A percentile compares a stretch with the other conserved stretches of the same genome.
Evolutionary conservation across 2,797 vertebrate genomes (phyloP).

Genomic region (Myripristis murdjan): DNA sequence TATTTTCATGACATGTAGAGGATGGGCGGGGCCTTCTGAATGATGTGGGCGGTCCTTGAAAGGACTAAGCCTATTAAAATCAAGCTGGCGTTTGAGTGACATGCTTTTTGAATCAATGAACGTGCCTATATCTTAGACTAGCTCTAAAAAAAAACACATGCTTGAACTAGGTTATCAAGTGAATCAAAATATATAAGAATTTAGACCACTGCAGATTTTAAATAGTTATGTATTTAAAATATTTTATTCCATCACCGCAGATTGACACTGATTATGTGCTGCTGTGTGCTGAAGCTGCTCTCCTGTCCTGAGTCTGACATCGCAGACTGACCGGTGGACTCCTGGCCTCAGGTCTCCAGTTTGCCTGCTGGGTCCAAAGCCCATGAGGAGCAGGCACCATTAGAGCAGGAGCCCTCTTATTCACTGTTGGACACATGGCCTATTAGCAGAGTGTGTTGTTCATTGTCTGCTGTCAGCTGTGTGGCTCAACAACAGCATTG

Average conservation of each 20-base stretch:
- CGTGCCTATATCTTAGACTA: neutral
- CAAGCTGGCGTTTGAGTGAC: constrained; percentile 39
- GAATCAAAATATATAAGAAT: too few relatives aligned
- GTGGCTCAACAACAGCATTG: constrained; percentile 69
- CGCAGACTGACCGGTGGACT: constrained; percentile 28
- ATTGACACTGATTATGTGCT: neutral
- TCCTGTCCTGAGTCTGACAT: neutral
- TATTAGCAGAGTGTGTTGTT: constrained; percentile 77
- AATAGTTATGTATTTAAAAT: neutral
- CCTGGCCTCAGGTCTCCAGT: constrained; percentile 32
- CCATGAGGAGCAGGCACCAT: constrained; percentile 45
- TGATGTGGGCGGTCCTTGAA: constrained; percentile 44
- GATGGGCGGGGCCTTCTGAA: constrained; percentile 34
- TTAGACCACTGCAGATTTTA: too few relatives aligned
- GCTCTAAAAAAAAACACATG: neutral
- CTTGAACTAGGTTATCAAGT: too few relatives aligned
- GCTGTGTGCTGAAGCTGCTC: neutral
- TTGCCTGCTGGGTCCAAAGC: constrained; percentile 49
- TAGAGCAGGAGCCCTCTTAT: constrained; percentile 49
- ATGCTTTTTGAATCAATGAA: constrained; percentile 3
- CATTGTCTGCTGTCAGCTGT: constrained; percentile 76
- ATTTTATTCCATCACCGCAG: neutral
- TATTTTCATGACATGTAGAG: constrained; percentile 44
- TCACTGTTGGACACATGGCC: constrained; percentile 66
- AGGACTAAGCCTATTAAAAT: constrained; percentile 48